Percentiles rank a stretch among this genome's conserved stretches.
Conservation (phyloP, 2,113 vertebrate species). For the Rhinichthys klamathensis region DNA sequence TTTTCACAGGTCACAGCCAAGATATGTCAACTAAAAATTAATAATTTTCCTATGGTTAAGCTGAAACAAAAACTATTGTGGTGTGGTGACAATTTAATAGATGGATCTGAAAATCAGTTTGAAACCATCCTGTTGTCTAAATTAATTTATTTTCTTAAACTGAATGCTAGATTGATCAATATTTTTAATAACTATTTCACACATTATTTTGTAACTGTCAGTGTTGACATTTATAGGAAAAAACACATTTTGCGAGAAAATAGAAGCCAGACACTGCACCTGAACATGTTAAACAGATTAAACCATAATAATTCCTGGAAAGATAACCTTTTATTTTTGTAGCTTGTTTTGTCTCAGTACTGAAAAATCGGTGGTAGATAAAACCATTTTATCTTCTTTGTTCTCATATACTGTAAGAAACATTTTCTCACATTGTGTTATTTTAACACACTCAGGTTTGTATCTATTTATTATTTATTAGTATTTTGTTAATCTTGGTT, state of each 20-base stretch:
- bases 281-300: not conserved
- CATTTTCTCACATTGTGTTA: not conserved
- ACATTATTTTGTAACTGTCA: not conserved
- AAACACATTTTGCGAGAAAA: not conserved
- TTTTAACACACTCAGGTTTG: not conserved
- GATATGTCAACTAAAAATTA: not conserved
- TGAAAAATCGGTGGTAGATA: not conserved
- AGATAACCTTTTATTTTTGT: not conserved
- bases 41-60: not conserved
- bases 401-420: not conserved
- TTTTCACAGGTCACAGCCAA: not conserved
- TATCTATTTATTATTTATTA: not conserved
- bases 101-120: not conserved
- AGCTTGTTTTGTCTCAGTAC: not conserved
- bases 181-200: not conserved
- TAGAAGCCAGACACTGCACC: not conserved
- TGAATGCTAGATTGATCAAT: not conserved
- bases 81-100: not conserved
- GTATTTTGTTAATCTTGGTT: conserved; percentile 55
- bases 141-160: not conserved
- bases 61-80: too few species aligned
- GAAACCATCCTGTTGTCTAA: not conserved
- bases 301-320: not conserved
- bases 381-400: not conserved
- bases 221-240: not conserved